Base-by-base conservation (phyloP, 2,113 vertebrate species). In the Oryzias curvinotus region DNA sequence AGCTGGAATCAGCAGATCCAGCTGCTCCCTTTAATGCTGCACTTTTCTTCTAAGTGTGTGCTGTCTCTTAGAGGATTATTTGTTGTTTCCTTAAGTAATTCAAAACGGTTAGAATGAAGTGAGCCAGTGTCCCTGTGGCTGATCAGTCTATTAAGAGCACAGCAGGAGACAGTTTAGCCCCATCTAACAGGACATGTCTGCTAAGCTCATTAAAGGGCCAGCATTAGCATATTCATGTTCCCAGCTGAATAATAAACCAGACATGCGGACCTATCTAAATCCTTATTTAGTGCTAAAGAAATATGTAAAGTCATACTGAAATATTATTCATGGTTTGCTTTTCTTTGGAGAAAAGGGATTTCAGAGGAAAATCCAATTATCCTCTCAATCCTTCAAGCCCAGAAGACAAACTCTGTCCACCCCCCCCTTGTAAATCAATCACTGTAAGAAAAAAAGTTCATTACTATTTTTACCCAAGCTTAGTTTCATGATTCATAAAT, bases 91-190 rank as follows among this genome's bases (percentile, higher is more conserved):
- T 69, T 30, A 57, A 74, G 76, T 74, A 54, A 54, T 85, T 78
- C 56, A 62, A 78, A 82, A 69, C 30, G 12, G 47, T 80, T 57
- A 67, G 60, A 59, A 54, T 73, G 73, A 72, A 81, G 52, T 68
- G 63, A 82, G 71, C 59, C 62, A 70, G 81, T 78, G 74, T 77
- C 83, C 73, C 63, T 71, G 82, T 77, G 85, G 85, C 71, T 79
- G 83, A 87, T 68, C 86, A 76, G 78, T 66, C 70, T 78, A 85
- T 88, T 87, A 86, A 81, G 77, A 80, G 73, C 85, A 65, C 88
- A 82, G 82, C 73, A 51, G 78, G 82, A 77, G 65, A 46, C 62
- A 58, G 63, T 36, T 66, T 56, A 73, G 72, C 66, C 55, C 69
- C 58, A 30, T 74, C 61, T 13, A 71, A 77, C 79, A 71, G 60